Base-by-base conservation (phyloP, 1,140 invertebrate genomes). In the Cepaea nemoralis region DNA sequence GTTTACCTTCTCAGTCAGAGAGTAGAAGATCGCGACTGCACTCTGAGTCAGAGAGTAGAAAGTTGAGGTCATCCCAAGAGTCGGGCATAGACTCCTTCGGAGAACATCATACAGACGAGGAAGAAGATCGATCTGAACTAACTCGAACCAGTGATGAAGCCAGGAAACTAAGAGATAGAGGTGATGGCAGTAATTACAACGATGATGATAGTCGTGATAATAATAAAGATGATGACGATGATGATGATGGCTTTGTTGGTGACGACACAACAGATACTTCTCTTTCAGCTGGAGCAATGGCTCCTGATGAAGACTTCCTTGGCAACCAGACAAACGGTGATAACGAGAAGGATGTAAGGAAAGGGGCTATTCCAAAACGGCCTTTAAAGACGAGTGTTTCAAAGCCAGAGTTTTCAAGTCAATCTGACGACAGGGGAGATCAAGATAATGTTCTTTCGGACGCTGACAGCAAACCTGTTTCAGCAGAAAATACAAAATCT, bases 281-380 rank as follows among this genome's bases (percentile, higher is more conserved):
- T 70, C 1, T n/a, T 12, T 0, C 39, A 24, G 35, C 39, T 42
- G 40, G 35, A 22, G 69, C 69, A 2, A n/a, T 42, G 8, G 40
- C 35, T 40, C 2, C 14, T 3, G 22, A 35, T 40, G 35, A 39
- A 42, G 24, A 40, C 22, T n/a, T 1, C 0, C 6, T 2, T 8
- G 37, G 40, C 40, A 70, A 5, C 8, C 69, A 70, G 1, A 42
- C 6, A 2, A 40, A 10, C 40, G n/a, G 22, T 40, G 5, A 70
- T 6, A 12, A 37, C 12, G 40, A 39, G 24, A 24, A 42, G 3
- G 69, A 70, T 70, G 37, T 39, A 10, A 70, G 69, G 24, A 39
- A n/a, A 70, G 69, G 69, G 8, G 69, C 69, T 27, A 70, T 70
- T 42, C 69, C 69, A 22, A 70, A 70, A 22, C 19, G 69, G 27